Evolutionary conservation across 2,888 invertebrate genomes (phyloP).

Genomic region (Erpobdella octoculata): DNA sequence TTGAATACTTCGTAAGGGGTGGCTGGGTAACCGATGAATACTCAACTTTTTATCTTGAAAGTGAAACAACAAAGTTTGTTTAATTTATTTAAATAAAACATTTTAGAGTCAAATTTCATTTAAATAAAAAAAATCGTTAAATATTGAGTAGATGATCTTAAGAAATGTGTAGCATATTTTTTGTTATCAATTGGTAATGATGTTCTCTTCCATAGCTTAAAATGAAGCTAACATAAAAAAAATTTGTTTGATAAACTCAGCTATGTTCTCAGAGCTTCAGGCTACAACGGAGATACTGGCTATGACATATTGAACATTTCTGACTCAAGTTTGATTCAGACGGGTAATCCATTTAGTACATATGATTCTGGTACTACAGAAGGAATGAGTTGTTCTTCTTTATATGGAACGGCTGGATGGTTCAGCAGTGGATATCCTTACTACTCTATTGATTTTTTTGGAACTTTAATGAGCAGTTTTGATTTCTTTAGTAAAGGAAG

Average conservation of each 20-base stretch:
- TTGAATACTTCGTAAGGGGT: neutral
- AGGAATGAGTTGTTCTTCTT: too few relatives aligned
- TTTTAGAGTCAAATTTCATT: too few relatives aligned
- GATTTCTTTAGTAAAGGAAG: too few relatives aligned
- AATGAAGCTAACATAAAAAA: neutral
- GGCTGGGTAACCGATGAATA: neutral
- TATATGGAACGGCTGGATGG: too few relatives aligned
- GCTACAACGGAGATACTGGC: neutral
- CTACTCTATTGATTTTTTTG: too few relatives aligned
- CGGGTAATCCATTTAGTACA: neutral
- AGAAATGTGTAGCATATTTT: too few relatives aligned
- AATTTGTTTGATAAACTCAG: neutral
- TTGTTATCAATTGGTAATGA: neutral
- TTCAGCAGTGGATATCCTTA: too few relatives aligned
- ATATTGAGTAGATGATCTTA: too few relatives aligned
- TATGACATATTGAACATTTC: neutral
- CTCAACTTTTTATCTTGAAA: neutral
- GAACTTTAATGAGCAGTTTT: too few relatives aligned
- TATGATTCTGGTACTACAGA: too few relatives aligned
- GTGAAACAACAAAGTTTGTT: neutral
- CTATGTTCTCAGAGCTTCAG: neutral
- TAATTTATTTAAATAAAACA: neutral
- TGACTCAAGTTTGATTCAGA: neutral
- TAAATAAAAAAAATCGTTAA: too few relatives aligned
- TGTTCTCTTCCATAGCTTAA: neutral